Evolutionary conservation across 2,113 vertebrate species (phyloP).

Genomic region (Emydocephalus ijimae): DNA sequence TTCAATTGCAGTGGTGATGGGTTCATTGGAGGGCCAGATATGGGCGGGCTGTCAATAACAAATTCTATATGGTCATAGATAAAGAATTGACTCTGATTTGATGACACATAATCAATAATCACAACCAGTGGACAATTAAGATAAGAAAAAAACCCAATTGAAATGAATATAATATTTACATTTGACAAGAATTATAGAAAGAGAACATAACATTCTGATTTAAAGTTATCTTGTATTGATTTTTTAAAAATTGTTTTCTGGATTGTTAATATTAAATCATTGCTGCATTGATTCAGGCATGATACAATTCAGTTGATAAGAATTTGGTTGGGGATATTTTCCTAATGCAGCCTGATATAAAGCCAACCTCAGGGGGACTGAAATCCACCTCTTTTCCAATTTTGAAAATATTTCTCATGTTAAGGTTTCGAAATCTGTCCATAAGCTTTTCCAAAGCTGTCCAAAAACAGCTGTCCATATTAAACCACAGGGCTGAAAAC

Average conservation of each 20-base stretch:
- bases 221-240: not conserved
- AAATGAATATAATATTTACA: not conserved
- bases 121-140: not conserved
- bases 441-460: not conserved
- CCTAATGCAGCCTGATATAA: not conserved
- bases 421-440: fast-evolving
- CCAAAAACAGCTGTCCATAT: not conserved
- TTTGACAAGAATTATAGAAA: constrained; percentile 28
- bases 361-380: not conserved
- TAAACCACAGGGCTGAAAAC: not conserved
- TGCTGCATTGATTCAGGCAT: not conserved
- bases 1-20: not conserved
- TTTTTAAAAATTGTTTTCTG: not conserved
- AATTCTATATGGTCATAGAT: not conserved
- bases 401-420: not conserved
- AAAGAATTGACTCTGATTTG: not conserved
- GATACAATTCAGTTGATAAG: not conserved
- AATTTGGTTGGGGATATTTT: not conserved
- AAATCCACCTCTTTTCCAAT: not conserved
- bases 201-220: fast-evolving
- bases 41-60: not conserved
- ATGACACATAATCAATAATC: not conserved
- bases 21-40: not conserved
- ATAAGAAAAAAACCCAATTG: not conserved
- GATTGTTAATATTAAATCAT: not conserved